phyloP scores from a whole-genome alignment of 2,888 invertebrate species.

The Cryptocephalus primarius region DNA sequence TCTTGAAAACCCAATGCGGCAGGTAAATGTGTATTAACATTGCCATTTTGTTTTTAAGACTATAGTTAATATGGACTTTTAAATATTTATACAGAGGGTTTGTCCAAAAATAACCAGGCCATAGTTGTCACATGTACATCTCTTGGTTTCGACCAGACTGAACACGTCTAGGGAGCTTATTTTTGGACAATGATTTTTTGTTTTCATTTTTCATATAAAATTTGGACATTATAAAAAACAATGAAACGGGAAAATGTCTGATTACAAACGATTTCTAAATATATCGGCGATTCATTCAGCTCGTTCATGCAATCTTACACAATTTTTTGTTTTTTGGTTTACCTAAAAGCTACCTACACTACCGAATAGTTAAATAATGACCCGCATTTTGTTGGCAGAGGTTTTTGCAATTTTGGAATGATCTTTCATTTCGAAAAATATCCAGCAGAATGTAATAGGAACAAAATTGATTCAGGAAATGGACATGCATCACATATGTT shows the following conservation, averaged over 20 bases:
- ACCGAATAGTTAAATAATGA: slow-evolving; percentile 19
- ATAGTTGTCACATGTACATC: background rate
- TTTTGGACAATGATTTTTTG: slow-evolving; percentile 10
- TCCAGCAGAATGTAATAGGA: background rate
- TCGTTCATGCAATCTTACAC: slow-evolving; percentile 10
- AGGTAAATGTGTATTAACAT: slow-evolving; percentile 22
- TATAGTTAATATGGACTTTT: slow-evolving; percentile 8
- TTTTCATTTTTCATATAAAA: slow-evolving; percentile 15
- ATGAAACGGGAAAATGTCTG: slow-evolving; percentile 6
- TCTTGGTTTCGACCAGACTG: too few species aligned
- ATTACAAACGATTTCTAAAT: slow-evolving; percentile 6
- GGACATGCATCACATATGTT: too few species aligned
- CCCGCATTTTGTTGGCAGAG: slow-evolving; percentile 36
- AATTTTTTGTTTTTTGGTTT: slow-evolving; percentile 5
- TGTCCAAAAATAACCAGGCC: slow-evolving; percentile 1
- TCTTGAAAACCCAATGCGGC: slow-evolving; percentile 19
- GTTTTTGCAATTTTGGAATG: slow-evolving; percentile 18
- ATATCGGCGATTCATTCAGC: slow-evolving; percentile 1
- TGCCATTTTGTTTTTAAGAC: slow-evolving; percentile 5
- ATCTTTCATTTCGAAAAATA: slow-evolving; percentile 1
- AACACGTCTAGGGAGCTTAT: background rate
- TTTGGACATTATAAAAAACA: slow-evolving; percentile 15
- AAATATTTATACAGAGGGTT: slow-evolving; percentile 2
- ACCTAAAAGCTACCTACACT: slow-evolving; percentile 25
- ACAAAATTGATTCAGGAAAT: slow-evolving; percentile 1